phyloP scores from a whole-genome alignment of 2,113 vertebrate species.

The Pteronura brasiliensis region DNA sequence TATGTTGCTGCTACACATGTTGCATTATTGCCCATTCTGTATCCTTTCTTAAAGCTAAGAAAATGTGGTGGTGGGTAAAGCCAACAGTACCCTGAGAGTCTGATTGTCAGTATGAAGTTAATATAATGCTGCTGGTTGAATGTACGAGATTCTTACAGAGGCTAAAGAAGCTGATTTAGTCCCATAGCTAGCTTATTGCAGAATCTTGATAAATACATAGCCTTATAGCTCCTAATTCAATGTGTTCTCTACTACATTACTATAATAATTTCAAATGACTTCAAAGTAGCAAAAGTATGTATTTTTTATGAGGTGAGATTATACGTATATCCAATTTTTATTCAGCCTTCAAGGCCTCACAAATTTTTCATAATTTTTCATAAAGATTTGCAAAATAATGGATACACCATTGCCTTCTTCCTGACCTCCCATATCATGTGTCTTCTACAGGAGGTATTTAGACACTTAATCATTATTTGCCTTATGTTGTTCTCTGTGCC shows the following conservation, averaged over 20 bases:
- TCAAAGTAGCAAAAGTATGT: background rate
- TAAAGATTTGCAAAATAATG: background rate
- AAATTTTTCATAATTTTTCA: background rate
- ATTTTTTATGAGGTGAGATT: background rate
- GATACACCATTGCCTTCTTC: background rate
- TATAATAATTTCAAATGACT: background rate
- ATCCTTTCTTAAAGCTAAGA: background rate
- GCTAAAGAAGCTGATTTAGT: background rate
- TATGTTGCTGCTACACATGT: background rate
- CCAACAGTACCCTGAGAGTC: background rate
- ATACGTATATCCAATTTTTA: background rate
- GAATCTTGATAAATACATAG: background rate
- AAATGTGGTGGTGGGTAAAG: background rate
- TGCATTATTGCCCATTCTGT: background rate
- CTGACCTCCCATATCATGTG: background rate
- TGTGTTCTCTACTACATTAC: background rate
- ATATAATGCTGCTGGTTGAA: background rate
- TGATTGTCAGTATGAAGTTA: background rate
- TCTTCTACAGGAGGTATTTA: background rate
- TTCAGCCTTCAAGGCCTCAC: background rate
- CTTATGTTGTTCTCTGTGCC: background rate
- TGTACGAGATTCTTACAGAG: background rate
- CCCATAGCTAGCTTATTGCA: background rate
- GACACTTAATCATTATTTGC: background rate
- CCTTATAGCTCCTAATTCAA: background rate